Evolutionary conservation across 2,113 vertebrate genomes (phyloP).

Genomic region (western clawed frog (Xenopus tropicalis)): DNA sequence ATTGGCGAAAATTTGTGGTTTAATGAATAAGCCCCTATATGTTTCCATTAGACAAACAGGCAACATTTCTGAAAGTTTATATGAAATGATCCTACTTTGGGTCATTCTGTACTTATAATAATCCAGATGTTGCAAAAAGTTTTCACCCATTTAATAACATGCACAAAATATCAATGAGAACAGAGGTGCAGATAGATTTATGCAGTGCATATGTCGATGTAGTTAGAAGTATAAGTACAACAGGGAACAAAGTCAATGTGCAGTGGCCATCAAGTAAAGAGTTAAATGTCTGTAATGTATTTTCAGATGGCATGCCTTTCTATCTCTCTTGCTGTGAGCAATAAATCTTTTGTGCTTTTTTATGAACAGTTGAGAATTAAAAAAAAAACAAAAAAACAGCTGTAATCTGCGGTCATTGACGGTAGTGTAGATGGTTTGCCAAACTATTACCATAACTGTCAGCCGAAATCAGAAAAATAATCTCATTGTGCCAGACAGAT

Average conservation of each 20-base stretch:
- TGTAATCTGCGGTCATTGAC: slow-evolving; percentile 93
- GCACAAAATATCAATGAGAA: too few species aligned
- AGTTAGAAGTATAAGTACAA: background rate
- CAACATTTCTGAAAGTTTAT: too few species aligned
- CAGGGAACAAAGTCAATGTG: background rate
- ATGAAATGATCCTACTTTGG: too few species aligned
- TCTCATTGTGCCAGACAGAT: slow-evolving; percentile 94
- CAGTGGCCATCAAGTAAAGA: slow-evolving; percentile 50
- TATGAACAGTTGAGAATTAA: slow-evolving; percentile 77
- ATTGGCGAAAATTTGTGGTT: too few species aligned
- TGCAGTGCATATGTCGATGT: too few species aligned
- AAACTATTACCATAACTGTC: slow-evolving; percentile 99
- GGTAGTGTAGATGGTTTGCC: slow-evolving; percentile 95
- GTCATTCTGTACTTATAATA: too few species aligned
- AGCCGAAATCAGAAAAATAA: slow-evolving; percentile 96
- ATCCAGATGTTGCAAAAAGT: too few species aligned
- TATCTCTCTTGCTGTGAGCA: slow-evolving; percentile 70
- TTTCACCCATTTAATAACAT: too few species aligned
- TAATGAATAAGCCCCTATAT: too few species aligned
- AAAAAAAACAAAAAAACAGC: slow-evolving; percentile 76
- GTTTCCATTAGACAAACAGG: too few species aligned
- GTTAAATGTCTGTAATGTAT: slow-evolving; percentile 71
- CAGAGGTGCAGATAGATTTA: too few species aligned
- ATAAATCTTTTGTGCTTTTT: slow-evolving; percentile 85
- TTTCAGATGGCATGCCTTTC: slow-evolving; percentile 71